Conservation (phyloP, 92 coral and sea anemone species). For the Pocillopora grandis region DNA sequence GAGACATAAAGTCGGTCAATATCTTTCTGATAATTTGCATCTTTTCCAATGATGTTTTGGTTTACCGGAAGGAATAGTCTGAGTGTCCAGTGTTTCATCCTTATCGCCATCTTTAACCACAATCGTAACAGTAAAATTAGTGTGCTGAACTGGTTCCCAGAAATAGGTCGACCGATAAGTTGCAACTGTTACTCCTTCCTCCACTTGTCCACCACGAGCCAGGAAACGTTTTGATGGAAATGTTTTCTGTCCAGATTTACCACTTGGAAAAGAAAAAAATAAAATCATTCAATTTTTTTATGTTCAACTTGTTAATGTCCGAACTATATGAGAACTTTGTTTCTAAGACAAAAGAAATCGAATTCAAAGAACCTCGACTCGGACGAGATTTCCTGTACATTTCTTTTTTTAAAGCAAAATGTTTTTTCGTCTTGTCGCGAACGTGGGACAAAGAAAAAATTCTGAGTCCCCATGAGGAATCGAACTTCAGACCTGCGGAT, state of each 20-base stretch:
- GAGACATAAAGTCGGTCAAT: too few relatives aligned
- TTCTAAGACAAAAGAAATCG: too few relatives aligned
- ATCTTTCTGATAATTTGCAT: too few relatives aligned
- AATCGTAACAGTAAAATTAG: conserved; percentile 48
- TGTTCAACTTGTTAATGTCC: neutral
- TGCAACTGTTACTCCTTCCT: conserved; percentile 44
- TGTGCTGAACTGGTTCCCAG: conserved; percentile 50
- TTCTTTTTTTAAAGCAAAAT: too few relatives aligned
- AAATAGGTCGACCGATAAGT: conserved; percentile 43
- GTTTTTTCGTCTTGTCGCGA: too few relatives aligned
- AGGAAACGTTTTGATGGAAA: conserved; percentile 50
- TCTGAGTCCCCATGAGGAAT: too few relatives aligned
- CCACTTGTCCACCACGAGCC: conserved; percentile 44
- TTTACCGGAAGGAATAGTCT: conserved; percentile 20
- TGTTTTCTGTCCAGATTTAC: conserved; percentile 23
- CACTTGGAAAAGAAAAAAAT: conserved; percentile 21
- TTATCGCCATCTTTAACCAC: conserved; percentile 48
- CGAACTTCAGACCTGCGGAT: too few relatives aligned
- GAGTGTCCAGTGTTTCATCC: conserved; percentile 12
- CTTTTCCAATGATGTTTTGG: too few relatives aligned
- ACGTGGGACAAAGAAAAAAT: too few relatives aligned
- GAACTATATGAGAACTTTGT: too few relatives aligned
- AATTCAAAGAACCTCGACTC: too few relatives aligned
- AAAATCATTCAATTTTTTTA: neutral
- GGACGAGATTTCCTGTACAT: too few relatives aligned